Percentiles rank a stretch among this genome's conserved stretches.
Conservation (phyloP, 2,888 invertebrate genomes). For the Caenorhabditis afra region DNA sequence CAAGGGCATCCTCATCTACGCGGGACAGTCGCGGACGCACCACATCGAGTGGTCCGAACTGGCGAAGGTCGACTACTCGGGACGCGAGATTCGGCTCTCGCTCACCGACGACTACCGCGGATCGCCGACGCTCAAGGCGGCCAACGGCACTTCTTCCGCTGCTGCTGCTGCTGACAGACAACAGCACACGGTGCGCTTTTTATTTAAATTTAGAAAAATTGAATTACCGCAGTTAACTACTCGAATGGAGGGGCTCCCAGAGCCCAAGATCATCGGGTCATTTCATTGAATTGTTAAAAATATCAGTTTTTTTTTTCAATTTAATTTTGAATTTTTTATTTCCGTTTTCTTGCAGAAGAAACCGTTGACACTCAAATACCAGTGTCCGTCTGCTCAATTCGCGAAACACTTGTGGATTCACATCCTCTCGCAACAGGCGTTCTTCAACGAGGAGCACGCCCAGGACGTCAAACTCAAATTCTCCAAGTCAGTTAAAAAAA, state of each 20-base stretch:
- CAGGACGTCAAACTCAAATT: constrained; percentile 73
- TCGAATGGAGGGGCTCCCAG: no score
- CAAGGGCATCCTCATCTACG: constrained; percentile 94
- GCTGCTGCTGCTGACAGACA: no score
- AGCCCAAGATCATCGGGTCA: no score
- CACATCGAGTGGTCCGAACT: constrained; percentile 90
- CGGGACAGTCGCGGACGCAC: constrained; percentile 92
- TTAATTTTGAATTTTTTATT: no score
- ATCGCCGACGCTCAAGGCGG: constrained; percentile 4
- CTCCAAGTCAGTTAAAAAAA: constrained; percentile 66
- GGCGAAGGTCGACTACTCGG: constrained; percentile 91
- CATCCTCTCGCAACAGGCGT: constrained; percentile 96
- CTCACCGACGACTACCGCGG: constrained; percentile 74
- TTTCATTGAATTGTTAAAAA: no score
- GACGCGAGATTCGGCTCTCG: constrained; percentile 97
- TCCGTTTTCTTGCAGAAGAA: constrained; percentile 44
- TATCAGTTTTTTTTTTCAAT: no score
- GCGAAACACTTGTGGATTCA: constrained; percentile 97
- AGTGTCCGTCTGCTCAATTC: constrained; percentile 92
- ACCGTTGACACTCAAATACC: constrained; percentile 87
- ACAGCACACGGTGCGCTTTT: no score
- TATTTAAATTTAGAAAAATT: no score
- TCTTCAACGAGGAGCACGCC: constrained; percentile 86
- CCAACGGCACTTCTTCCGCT: no score
- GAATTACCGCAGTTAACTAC: no score